A percentile compares a stretch with the other conserved stretches of the same genome.
These are phyloP conservation scores for Amphipyra tragopoginis DNA, from an alignment of 2,888 invertebrate genomes.

Conservation along the genomic window DNA sequence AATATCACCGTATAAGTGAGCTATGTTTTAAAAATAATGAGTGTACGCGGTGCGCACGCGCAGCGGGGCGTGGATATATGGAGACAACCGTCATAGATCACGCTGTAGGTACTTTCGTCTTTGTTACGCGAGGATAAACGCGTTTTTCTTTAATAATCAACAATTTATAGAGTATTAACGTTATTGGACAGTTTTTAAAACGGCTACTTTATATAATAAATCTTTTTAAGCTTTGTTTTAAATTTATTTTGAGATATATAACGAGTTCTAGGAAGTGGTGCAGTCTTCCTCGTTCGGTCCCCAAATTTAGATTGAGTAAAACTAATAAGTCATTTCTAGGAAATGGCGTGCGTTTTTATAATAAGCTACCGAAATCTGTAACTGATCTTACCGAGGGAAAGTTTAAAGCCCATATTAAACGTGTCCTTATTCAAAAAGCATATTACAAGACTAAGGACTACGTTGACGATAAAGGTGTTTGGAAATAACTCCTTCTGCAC, in stretches of 20 bases:
- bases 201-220: constrained; percentile 16
- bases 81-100: constrained; percentile 75
- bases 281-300: constrained; percentile 8
- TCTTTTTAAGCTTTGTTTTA: constrained; percentile 15
- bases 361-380: no score
- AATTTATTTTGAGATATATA: constrained; percentile 12
- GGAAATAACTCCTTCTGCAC: no score
- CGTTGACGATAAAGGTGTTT: no score
- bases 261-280: constrained; percentile 16
- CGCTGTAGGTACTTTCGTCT: constrained; percentile 68
- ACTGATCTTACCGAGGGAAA: no score
- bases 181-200: constrained; percentile 44
- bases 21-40: constrained; percentile 81
- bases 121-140: constrained; percentile 61
- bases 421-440: no score
- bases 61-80: constrained; percentile 72
- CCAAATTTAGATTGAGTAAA: no score
- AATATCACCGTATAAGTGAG: constrained; percentile 75
- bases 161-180: constrained; percentile 57
- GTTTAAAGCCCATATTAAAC: no score
- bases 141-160: constrained; percentile 63
- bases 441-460: no score
- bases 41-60: constrained; percentile 65
- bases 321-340: no score
- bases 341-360: no score